A percentile compares a stretch with the other conserved stretches of the same genome.
Conservation (phyloP, 2,797 vertebrate species). For the Microctenopoma stevenorrisi region DNA sequence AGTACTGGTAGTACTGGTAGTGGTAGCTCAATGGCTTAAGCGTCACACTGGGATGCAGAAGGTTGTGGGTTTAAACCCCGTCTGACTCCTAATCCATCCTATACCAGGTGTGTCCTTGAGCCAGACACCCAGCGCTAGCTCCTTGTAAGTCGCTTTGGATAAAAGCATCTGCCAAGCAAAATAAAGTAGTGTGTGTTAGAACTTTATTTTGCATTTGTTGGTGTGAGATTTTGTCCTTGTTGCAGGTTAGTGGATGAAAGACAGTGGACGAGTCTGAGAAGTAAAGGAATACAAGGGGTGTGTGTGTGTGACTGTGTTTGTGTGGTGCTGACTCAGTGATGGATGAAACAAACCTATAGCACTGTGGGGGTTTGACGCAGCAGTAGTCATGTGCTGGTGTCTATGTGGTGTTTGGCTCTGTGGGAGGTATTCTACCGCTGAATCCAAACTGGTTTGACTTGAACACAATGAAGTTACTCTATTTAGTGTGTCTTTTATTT, state of each 20-base stretch:
- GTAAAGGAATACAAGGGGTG: not conserved
- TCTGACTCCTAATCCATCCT: too few relatives aligned
- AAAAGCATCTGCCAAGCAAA: too few relatives aligned
- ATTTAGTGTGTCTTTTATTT: not conserved
- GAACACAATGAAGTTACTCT: conserved; percentile 26
- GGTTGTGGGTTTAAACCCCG: too few relatives aligned
- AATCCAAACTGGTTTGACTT: conserved; percentile 25
- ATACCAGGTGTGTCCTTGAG: too few relatives aligned
- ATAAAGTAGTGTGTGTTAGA: too few relatives aligned
- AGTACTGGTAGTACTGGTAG: too few relatives aligned
- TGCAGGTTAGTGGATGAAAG: not conserved
- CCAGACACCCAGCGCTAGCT: too few relatives aligned
- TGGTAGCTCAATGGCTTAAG: too few relatives aligned
- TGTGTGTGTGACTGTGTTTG: not conserved
- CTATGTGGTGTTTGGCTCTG: conserved; percentile 26
- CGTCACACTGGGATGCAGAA: too few relatives aligned
- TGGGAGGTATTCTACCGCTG: conserved; percentile 24
- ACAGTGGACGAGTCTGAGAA: not conserved
- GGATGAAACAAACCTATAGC: conserved; percentile 34
- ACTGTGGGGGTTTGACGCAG: conserved; percentile 41
- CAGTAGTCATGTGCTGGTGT: conserved; percentile 32
- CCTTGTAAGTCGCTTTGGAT: too few relatives aligned
- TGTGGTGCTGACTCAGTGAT: conserved; percentile 12
- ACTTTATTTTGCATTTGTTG: too few relatives aligned
- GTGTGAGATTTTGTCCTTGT: not conserved